Conservation (phyloP, 2,113 vertebrate species). For the Apaloderma vittatum region DNA sequence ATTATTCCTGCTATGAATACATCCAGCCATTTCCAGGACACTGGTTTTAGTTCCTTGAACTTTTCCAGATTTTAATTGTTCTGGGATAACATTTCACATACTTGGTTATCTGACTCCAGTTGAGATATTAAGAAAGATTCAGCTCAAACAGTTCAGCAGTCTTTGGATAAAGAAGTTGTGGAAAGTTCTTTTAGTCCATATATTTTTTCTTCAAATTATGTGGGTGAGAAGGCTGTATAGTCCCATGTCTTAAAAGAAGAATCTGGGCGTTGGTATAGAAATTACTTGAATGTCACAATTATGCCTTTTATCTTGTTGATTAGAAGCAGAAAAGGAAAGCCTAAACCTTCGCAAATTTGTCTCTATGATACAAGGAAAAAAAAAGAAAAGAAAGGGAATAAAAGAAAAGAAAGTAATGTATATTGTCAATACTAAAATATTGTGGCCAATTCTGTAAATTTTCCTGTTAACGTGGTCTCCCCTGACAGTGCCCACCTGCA, state of each 20-base stretch:
- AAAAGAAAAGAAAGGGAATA: accelerated
- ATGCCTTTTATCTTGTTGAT: neutral
- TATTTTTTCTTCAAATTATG: neutral
- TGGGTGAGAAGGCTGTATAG: neutral
- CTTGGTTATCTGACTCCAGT: neutral
- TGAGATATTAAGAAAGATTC: neutral
- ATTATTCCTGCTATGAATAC: neutral
- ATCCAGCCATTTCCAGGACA: neutral
- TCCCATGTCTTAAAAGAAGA: neutral
- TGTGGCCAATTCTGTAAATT: neutral
- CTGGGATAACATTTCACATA: neutral
- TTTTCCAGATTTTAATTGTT: neutral
- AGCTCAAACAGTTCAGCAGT: neutral
- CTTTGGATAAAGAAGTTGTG: neutral
- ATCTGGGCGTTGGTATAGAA: neutral
- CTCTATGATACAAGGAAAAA: neutral
- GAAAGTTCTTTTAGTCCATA: neutral
- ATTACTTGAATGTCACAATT: neutral
- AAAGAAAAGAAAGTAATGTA: accelerated
- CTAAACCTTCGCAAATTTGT: neutral
- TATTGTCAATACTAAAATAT: neutral
- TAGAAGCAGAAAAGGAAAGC: neutral
- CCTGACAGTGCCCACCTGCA: neutral
- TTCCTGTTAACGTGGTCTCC: neutral
- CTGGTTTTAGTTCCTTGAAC: neutral